Percentiles rank a stretch among this genome's conserved stretches.
Conservation (phyloP, 1,140 invertebrate species). For the Sitophilus oryzae region DNA sequence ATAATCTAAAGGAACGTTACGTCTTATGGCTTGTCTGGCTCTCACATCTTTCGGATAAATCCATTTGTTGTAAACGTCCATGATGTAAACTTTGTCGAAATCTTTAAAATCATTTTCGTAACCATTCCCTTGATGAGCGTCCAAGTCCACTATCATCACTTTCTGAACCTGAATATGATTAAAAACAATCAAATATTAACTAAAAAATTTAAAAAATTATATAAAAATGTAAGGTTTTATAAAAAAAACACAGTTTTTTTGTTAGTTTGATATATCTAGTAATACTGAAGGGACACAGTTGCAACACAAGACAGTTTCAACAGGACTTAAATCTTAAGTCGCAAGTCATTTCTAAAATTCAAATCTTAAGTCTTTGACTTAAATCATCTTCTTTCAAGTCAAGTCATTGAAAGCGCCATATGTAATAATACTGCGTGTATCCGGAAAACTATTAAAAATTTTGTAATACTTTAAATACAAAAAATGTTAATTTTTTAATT, state of each 20-base stretch:
- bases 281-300: neutral
- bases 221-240: conserved; percentile 2
- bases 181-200: no score
- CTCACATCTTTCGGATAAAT: conserved; percentile 75
- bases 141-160: conserved; percentile 82
- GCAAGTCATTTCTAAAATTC: no score
- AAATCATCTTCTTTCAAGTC: no score
- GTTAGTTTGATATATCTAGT: neutral
- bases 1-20: conserved; percentile 62
- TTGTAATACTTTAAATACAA: no score
- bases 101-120: conserved; percentile 75
- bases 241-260: neutral
- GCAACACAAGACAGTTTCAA: no score
- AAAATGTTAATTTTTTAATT: no score
- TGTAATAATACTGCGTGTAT: no score
- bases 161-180: conserved; percentile 49
- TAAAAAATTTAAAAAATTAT: no score
- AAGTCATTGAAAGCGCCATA: no score
- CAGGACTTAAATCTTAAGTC: no score
- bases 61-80: conserved; percentile 78
- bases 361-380: no score
- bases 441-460: no score
- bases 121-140: conserved; percentile 87
- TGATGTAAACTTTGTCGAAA: conserved; percentile 69
- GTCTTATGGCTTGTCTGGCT: conserved; percentile 70